phyloP scores from a whole-genome alignment of 2,797 vertebrate species.

The Lepus oiostolus region DNA sequence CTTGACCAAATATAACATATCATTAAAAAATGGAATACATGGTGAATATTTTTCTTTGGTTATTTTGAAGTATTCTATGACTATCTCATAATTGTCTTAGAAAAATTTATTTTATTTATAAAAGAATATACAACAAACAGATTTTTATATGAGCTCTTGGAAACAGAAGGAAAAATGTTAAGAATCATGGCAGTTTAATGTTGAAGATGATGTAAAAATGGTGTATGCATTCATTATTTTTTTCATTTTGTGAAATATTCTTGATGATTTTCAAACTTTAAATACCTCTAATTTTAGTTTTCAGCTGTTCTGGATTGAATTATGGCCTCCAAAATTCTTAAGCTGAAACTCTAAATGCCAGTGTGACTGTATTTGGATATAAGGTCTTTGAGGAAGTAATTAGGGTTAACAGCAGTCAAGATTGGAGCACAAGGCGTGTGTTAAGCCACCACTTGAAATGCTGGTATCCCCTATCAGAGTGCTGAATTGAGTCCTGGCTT shows the following conservation, averaged over 20 bases:
- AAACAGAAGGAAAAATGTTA: neutral
- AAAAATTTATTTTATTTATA: conserved; percentile 35
- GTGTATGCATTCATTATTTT: neutral
- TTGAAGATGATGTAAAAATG: neutral
- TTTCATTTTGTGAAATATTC: neutral
- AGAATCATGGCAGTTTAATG: neutral
- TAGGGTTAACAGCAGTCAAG: neutral
- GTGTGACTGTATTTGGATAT: neutral
- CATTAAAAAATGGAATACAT: neutral
- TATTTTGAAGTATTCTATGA: neutral
- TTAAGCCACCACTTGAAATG: too few relatives aligned
- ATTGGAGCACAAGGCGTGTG: too few relatives aligned
- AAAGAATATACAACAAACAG: neutral
- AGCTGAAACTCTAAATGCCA: neutral
- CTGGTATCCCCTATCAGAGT: too few relatives aligned
- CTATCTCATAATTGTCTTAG: neutral
- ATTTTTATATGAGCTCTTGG: neutral
- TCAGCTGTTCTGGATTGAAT: neutral
- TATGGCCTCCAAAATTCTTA: neutral
- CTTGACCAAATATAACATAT: neutral
- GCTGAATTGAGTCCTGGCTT: too few relatives aligned
- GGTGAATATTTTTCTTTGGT: neutral
- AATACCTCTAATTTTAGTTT: conserved; percentile 28
- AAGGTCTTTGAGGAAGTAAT: neutral
- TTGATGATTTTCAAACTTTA: neutral